These are phyloP conservation scores for Triplophysa yarkandensis DNA, from an alignment of 2,797 vertebrate genomes.

Conservation along the genomic window DNA sequence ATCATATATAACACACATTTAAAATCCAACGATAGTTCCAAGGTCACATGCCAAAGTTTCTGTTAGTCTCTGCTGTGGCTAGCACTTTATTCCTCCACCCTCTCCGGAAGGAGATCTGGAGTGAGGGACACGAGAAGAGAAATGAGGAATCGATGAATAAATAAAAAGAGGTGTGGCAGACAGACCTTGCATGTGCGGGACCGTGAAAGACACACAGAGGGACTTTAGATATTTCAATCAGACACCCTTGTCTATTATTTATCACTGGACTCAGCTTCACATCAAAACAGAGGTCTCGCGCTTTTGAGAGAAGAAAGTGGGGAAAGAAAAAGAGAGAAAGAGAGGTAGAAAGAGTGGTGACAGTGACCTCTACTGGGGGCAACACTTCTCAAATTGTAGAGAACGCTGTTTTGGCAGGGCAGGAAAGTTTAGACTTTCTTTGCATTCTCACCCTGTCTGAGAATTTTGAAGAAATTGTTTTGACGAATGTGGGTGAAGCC, in stretches of 20 bases:
- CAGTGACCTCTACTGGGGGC: conserved; percentile 49
- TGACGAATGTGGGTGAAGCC: conserved; percentile 49
- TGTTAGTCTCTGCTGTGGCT: conserved; percentile 25
- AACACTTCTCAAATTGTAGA: background rate
- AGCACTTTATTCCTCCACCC: conserved; percentile 10
- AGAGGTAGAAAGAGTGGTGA: conserved; percentile 32
- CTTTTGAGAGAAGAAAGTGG: conserved; percentile 18
- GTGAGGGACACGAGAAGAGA: conserved; percentile 26
- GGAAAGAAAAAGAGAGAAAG: conserved; percentile 24
- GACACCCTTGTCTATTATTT: conserved; percentile 58
- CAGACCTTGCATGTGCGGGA: conserved; percentile 40
- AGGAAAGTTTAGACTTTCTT: no score
- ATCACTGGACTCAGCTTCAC: conserved; percentile 52
- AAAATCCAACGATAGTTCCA: background rate
- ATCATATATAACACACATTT: background rate
- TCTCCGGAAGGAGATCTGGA: conserved; percentile 20
- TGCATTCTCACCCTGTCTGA: no score
- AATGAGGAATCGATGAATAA: conserved; percentile 64
- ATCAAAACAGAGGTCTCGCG: conserved; percentile 42
- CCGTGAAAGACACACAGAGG: conserved; percentile 55
- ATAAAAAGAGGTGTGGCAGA: conserved; percentile 51
- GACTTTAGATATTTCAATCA: conserved; percentile 57
- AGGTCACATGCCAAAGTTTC: conserved; percentile 13
- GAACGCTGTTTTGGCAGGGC: background rate
- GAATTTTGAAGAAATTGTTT: conserved; percentile 10